Percentiles rank a stretch among this genome's conserved stretches.
These are phyloP conservation scores for Steinernema scapterisci DNA, from an alignment of 2,888 invertebrate genomes.

Conservation along the genomic window DNA sequence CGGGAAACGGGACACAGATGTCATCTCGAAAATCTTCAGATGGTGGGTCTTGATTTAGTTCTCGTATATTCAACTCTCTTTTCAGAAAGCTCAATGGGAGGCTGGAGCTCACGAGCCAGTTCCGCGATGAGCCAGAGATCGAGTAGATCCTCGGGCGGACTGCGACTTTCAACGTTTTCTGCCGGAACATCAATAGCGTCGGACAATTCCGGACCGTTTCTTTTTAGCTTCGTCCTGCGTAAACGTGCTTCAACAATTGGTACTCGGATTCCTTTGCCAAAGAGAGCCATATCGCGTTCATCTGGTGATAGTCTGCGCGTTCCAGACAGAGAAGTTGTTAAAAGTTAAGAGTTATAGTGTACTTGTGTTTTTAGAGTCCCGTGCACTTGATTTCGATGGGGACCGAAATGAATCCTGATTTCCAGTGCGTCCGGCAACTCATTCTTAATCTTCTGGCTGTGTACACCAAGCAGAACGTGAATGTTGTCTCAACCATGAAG, in stretches of 20 bases:
- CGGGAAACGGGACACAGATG: slow-evolving; percentile 44
- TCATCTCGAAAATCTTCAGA: slow-evolving; percentile 52
- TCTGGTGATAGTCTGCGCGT: slow-evolving; percentile 65
- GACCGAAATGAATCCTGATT: slow-evolving; percentile 66
- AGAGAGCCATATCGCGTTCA: slow-evolving; percentile 60
- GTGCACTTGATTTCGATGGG: slow-evolving; percentile 59
- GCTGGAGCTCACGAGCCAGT: slow-evolving; percentile 65
- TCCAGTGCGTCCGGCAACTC: slow-evolving; percentile 66
- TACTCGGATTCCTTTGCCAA: slow-evolving; percentile 63
- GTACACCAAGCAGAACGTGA: slow-evolving; percentile 56
- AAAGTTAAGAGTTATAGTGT: neutral
- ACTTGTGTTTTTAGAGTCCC: slow-evolving; percentile 48
- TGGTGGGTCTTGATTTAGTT: slow-evolving; percentile 33
- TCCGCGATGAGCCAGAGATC: slow-evolving; percentile 65
- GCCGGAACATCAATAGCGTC: slow-evolving; percentile 66
- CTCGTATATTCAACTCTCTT: too few species aligned
- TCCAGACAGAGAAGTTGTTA: slow-evolving; percentile 62
- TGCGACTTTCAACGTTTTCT: slow-evolving; percentile 65
- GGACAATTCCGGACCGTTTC: slow-evolving; percentile 66
- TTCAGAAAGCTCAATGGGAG: slow-evolving; percentile 63
- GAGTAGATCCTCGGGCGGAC: slow-evolving; percentile 60
- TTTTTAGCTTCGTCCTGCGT: slow-evolving; percentile 65
- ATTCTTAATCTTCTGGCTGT: slow-evolving; percentile 62
- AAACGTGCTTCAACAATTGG: slow-evolving; percentile 67
- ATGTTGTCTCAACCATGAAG: slow-evolving; percentile 58